Conservation (phyloP, 2,888 invertebrate species). For the Pandemis cinnamomeana region DNA sequence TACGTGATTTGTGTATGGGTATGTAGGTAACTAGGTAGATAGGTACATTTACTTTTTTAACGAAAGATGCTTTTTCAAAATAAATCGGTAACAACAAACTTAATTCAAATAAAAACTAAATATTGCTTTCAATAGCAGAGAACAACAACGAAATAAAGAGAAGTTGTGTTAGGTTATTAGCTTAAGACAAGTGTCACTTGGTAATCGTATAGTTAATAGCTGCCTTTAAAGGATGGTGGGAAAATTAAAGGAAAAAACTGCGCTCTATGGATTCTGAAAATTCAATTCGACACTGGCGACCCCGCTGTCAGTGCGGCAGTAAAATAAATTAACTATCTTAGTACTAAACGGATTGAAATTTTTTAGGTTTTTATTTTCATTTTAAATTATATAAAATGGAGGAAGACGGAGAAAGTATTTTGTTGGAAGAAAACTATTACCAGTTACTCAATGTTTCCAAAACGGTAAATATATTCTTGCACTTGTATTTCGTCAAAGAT, state of each 20-base stretch:
- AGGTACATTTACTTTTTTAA: no score
- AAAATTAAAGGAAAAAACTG: neutral
- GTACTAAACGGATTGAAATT: slow-evolving; percentile 44
- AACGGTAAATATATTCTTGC: slow-evolving; percentile 86
- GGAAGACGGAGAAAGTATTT: slow-evolving; percentile 87
- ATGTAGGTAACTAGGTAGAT: no score
- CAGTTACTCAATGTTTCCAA: slow-evolving; percentile 93
- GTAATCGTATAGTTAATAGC: neutral
- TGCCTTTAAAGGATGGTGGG: neutral
- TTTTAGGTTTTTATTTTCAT: slow-evolving; percentile 47
- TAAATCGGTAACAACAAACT: no score
- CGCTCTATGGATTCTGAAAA: slow-evolving; percentile 21
- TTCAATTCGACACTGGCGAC: slow-evolving; percentile 41
- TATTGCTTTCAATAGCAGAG: no score
- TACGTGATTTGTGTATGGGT: no score
- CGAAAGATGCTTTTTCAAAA: no score
- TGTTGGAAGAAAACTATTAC: slow-evolving; percentile 93
- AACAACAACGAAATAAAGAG: no score
- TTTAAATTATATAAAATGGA: slow-evolving; percentile 80
- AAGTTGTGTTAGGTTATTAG: no score
- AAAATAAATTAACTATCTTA: slow-evolving; percentile 51
- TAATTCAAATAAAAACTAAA: no score
- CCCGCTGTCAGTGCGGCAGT: slow-evolving; percentile 54
- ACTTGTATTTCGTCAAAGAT: slow-evolving; percentile 45
- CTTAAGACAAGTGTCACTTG: no score